Conservation (phyloP, 2,113 vertebrate genomes). For the Formicarius rufipectus region DNA sequence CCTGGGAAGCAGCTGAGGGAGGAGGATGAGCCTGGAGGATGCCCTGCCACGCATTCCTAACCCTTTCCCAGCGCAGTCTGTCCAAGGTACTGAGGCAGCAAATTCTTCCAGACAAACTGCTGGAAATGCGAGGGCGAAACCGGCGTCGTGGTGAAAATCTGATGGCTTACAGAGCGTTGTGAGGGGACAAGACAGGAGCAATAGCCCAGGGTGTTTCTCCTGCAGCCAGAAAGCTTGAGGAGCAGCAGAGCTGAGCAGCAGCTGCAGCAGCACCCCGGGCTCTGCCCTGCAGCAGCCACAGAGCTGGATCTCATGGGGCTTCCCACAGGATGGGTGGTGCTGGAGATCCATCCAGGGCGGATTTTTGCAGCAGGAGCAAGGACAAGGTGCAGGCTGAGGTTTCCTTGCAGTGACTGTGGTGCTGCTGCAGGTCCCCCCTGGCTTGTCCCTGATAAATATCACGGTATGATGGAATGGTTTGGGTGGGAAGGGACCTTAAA, state of each 20-base stretch:
- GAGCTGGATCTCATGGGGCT: background rate
- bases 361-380: background rate
- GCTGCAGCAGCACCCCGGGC: background rate
- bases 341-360: background rate
- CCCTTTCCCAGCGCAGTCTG: background rate
- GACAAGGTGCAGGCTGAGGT: background rate
- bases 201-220: background rate
- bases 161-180: background rate
- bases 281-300: background rate
- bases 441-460: background rate
- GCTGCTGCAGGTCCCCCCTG: background rate
- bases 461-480: background rate
- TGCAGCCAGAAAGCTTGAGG: background rate
- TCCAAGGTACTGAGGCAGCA: constrained; percentile 39
- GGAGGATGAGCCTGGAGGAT: background rate
- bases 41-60: background rate
- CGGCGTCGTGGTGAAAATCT: background rate
- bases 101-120: constrained; percentile 10
- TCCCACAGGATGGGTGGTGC: background rate
- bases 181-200: background rate
- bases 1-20: too few relatives aligned
- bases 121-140: background rate
- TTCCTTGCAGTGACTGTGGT: background rate
- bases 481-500: too few relatives aligned
- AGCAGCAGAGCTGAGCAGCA: background rate